Evolutionary conservation across 2,113 vertebrate species (phyloP).

Genomic region (Hipposideros armiger): DNA sequence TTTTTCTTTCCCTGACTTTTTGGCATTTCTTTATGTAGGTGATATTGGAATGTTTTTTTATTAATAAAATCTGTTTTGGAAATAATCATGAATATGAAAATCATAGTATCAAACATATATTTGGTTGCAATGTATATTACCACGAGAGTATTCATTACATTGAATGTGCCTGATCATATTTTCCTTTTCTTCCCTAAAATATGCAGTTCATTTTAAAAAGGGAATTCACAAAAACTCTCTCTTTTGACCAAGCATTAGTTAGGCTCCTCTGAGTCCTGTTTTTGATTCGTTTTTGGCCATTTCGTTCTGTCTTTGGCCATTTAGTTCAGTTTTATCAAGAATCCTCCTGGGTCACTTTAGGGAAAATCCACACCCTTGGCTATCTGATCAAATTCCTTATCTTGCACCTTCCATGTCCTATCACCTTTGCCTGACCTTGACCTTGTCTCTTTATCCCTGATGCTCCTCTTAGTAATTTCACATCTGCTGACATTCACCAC

Average conservation of each 20-base stretch:
- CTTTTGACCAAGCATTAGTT: background rate
- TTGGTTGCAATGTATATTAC: background rate
- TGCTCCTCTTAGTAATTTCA: background rate
- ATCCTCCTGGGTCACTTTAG: background rate
- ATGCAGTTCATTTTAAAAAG: background rate
- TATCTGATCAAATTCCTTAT: background rate
- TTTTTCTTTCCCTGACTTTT: background rate
- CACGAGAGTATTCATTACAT: background rate
- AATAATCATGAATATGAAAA: background rate
- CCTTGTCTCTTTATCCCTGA: background rate
- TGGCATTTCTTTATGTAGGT: background rate
- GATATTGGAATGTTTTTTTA: conserved; percentile 13
- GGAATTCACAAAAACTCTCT: background rate
- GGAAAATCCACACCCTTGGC: background rate
- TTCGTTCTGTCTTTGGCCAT: background rate
- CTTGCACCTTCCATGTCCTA: background rate
- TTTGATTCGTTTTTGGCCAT: background rate
- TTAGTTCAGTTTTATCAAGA: background rate
- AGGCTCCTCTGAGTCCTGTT: background rate
- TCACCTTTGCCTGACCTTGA: background rate
- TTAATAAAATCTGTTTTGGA: conserved; percentile 39
- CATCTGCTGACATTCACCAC: background rate
- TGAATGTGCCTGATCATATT: background rate
- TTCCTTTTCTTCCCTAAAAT: conserved; percentile 37
- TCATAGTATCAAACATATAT: background rate